These are phyloP conservation scores for Urocitellus parryii DNA, from an alignment of 2,113 vertebrate species.

Conservation along the genomic window DNA sequence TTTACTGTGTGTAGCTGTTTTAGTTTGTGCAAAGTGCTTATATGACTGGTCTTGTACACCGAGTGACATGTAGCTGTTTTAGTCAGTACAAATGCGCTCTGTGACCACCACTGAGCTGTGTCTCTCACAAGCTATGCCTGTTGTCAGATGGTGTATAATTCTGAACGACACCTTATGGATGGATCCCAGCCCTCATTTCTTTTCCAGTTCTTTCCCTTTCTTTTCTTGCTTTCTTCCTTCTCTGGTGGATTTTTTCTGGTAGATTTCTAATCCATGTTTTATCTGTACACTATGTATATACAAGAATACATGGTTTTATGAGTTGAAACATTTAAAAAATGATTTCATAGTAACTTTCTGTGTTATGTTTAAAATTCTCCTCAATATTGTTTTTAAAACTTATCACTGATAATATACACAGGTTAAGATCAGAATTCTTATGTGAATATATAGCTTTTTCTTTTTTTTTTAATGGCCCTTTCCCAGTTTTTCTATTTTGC, in stretches of 20 bases:
- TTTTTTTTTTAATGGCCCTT: neutral
- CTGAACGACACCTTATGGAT: neutral
- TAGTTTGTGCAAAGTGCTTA: no score
- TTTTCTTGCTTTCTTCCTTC: no score
- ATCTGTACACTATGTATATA: neutral
- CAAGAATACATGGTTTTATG: neutral
- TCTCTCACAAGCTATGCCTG: neutral
- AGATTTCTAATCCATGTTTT: neutral
- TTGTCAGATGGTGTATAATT: neutral
- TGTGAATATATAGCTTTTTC: neutral
- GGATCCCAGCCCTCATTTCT: fast-evolving
- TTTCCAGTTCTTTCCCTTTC: neutral
- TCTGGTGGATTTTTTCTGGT: neutral
- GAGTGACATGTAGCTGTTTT: neutral
- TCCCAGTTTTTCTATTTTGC: neutral
- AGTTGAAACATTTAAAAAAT: neutral
- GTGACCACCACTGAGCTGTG: neutral
- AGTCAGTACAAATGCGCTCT: neutral
- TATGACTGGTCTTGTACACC: no score
- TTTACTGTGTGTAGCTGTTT: no score
- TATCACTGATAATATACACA: neutral
- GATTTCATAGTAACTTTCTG: neutral
- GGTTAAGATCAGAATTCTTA: neutral
- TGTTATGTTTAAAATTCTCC: neutral
- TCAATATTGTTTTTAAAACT: neutral